Evolutionary conservation across 2,888 invertebrate genomes (phyloP).

Genomic region (Malachius bipustulatus): DNA sequence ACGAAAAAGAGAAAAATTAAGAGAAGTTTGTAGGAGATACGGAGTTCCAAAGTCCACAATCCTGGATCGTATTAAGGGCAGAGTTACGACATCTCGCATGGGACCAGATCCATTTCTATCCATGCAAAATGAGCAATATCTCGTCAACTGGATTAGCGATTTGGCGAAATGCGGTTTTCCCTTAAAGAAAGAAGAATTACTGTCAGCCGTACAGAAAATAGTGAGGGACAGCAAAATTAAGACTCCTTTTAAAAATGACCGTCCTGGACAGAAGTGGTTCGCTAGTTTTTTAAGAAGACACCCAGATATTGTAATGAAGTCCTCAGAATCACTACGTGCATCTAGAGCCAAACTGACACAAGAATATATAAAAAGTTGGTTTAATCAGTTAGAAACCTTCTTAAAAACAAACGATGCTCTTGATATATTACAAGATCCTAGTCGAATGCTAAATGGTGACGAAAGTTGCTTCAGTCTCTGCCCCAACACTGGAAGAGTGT

Average conservation of each 20-base stretch:
- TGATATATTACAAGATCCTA: conserved; percentile 18
- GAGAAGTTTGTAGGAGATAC: too few relatives aligned
- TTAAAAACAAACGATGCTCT: conserved; percentile 8
- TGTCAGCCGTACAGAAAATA: conserved; percentile 8
- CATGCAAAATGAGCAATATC: too few relatives aligned
- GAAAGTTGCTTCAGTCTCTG: conserved; percentile 28
- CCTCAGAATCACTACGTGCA: conserved; percentile 16
- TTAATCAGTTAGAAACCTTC: conserved; percentile 15
- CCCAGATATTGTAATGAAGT: conserved; percentile 11
- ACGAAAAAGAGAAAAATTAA: too few relatives aligned
- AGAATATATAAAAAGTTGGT: conserved; percentile 19
- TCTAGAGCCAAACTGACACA: conserved; percentile 17
- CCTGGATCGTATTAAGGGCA: too few relatives aligned
- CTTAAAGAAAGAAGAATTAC: conserved; percentile 4
- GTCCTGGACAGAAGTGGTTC: conserved; percentile 19
- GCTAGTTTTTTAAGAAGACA: conserved; percentile 14
- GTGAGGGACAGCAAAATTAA: conserved; percentile 1
- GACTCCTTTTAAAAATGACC: conserved; percentile 14
- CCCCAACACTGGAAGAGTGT: conserved; percentile 14
- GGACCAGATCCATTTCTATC: too few relatives aligned
- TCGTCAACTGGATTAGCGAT: conserved; percentile 4
- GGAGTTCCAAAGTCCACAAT: too few relatives aligned
- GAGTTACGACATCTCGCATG: too few relatives aligned
- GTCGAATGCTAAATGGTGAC: conserved; percentile 28
- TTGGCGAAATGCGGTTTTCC: conserved; percentile 11